These are phyloP conservation scores for Hofmannophila pseudospretella DNA, from an alignment of 2,888 invertebrate species.

Conservation along the genomic window DNA sequence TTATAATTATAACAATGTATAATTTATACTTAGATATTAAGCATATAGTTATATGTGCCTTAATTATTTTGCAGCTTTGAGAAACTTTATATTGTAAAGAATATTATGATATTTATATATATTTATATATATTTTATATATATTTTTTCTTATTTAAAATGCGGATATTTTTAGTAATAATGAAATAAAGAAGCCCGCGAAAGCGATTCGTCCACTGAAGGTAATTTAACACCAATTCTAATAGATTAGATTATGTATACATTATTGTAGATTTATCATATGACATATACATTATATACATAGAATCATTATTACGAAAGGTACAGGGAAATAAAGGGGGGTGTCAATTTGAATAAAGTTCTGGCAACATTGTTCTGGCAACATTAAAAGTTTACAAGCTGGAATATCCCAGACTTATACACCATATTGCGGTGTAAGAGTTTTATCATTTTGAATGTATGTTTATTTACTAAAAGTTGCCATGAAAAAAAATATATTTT, in stretches of 20 bases:
- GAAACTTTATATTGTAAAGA: constrained; percentile 12
- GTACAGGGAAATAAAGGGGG: too few species aligned
- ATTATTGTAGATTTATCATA: constrained; percentile 18
- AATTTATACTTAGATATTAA: neutral
- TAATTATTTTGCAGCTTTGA: constrained; percentile 17
- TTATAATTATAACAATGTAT: constrained; percentile 2
- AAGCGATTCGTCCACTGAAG: constrained; percentile 72
- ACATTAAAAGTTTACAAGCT: too few species aligned
- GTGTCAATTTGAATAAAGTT: too few species aligned
- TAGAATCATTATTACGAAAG: too few species aligned
- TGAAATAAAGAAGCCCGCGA: constrained; percentile 48
- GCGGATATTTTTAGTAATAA: constrained; percentile 18
- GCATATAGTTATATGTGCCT: constrained; percentile 6
- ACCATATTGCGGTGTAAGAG: too few species aligned
- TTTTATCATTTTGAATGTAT: too few species aligned
- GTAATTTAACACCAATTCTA: constrained; percentile 70
- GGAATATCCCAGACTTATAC: too few species aligned
- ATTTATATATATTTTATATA: constrained; percentile 4
- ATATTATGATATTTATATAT: neutral
- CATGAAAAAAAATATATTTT: too few species aligned
- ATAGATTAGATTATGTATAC: constrained; percentile 33
- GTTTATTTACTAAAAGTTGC: too few species aligned
- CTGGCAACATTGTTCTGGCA: too few species aligned
- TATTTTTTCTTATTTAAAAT: constrained; percentile 12
- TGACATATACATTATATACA: constrained; percentile 5